Base-by-base conservation (phyloP, 2,113 vertebrate genomes). In the Anarhynchus alexandrinus region DNA sequence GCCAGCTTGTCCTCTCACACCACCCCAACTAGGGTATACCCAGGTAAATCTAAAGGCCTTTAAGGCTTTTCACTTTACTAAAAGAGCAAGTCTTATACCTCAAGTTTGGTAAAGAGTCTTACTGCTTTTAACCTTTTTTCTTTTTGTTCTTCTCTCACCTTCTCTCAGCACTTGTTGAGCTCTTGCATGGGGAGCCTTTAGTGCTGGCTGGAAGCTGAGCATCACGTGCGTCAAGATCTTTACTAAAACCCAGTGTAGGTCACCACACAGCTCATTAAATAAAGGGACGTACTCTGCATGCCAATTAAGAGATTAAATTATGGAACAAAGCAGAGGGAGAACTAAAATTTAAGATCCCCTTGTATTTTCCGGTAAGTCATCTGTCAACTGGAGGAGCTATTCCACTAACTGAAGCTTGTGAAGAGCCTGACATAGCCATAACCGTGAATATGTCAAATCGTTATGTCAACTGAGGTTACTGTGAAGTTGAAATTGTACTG, bases 281-380 rank as follows among this genome's bases (percentile, higher is more conserved):
- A 92, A 72, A 85, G 25, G 25, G 34, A 86, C 64, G 74, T 79
- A 94, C 25, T 94, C 80, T 93, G 93, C 73, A 82, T 93, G 81
- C 34, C 77, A 91, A 95, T 91, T 95, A 91, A 91, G 57, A 87
- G 57, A 93, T 85, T 95, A 89, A 96, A 90, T 95, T 94, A 95
- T 62, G 34, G 77, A 94, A 93, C 69, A 94, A 97, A 94, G 77
- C 61, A 79, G 54, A 93, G 77, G 14, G 13, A 89, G 77, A 94
- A 76, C 76, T 74, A 91, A 92, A 95, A 93, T 91, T 94, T 95
- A 91, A 96, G 86, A 74, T 94, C 81, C 52, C 61, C 36, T 89
- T 85, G 54, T 93, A 96, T 95, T 96, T 95, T 89, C 89, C 15
- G 5, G 70, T 81, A 96, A 95, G 88, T 95, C 52, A 96, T 88